Evolutionary conservation across 1,140 invertebrate species (phyloP), one percentile per base, ranked within the genome.

Genomic region (Choristoneura fumiferana): DNA sequence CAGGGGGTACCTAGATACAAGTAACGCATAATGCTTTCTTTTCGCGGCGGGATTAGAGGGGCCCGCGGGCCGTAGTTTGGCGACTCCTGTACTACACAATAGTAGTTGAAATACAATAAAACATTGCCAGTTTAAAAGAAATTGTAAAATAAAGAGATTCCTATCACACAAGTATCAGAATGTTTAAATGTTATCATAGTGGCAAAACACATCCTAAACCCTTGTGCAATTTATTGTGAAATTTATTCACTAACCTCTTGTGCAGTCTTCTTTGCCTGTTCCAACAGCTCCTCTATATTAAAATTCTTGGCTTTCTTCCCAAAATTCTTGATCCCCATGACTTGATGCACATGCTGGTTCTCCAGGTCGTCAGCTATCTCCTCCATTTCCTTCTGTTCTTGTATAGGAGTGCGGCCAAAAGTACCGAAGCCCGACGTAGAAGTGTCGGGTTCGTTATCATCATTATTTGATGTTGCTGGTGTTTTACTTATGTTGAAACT

Each of bases 281-380:
- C 83, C 49, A 89, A 76, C 84, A 92, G 82, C 69, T 91, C 91
- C 69, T 93, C 90, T 1, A 96, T 90, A 70, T 95, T 92, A 70
- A 95, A 95, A 8, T 92, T 91, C 76, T 95, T 94, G 0, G 94
- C 94, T 72, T 95, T 95, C 63, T 95, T 95, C 0, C 94, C 95
- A 78, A 96, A 96, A 8, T 92, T 91, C 45, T 92, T 92, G 53
- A 95, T 94, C 0, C 95, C 95, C 94, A 95, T 95, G 0, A 95
- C 80, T 62, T 93, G 87, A 63, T 95, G 90, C 0, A 95, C 82
- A 60, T 93, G 91, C 63, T 93, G 91, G 15, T 81, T 91, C 73
- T 95, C 94, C 17, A 92, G 80, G 65, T 95, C 94, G 13, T 94
- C 93, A 14, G 94, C 90, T 1, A 94, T 91, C 66, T 92, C 91